Percentiles rank a stretch among this genome's conserved stretches.
Conservation (phyloP, 2,888 invertebrate species). For the Steromphala cineraria region DNA sequence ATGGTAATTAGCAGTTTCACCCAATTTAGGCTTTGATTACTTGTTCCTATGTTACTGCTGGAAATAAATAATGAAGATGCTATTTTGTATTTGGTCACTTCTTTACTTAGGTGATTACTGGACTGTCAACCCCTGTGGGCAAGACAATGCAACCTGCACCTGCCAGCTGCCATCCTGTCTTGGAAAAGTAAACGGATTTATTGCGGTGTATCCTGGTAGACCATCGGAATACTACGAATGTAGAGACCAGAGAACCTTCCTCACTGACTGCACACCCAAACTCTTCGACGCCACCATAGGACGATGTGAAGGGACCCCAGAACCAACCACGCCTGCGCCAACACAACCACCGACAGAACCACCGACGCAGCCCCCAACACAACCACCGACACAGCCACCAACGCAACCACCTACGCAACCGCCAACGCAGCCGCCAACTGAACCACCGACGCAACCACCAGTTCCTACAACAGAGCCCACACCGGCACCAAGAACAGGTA, state of each 20-base stretch:
- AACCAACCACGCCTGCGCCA: neutral
- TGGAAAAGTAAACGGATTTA: neutral
- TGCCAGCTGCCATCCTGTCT: constrained; percentile 12
- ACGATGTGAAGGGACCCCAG: neutral
- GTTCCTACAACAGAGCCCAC: too few species aligned
- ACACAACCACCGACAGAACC: neutral
- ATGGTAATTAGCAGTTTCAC: too few species aligned
- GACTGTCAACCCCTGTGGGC: neutral
- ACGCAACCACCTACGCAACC: neutral
- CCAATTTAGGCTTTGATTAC: too few species aligned
- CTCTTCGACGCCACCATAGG: neutral
- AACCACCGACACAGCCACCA: neutral
- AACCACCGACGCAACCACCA: too few species aligned
- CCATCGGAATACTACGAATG: constrained; percentile 10
- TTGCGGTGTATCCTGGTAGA: neutral
- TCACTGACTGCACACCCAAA: neutral
- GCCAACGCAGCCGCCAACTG: neutral
- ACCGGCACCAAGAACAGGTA: too few species aligned
- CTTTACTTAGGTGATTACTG: too few species aligned
- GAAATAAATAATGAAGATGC: too few species aligned
- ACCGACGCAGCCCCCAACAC: neutral
- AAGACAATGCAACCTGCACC: neutral
- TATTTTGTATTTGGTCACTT: too few species aligned
- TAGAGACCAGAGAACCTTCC: neutral
- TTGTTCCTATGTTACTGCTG: too few species aligned